phyloP scores from a whole-genome alignment of 2,888 invertebrate genomes.

The Chymomyza caudatula region DNA sequence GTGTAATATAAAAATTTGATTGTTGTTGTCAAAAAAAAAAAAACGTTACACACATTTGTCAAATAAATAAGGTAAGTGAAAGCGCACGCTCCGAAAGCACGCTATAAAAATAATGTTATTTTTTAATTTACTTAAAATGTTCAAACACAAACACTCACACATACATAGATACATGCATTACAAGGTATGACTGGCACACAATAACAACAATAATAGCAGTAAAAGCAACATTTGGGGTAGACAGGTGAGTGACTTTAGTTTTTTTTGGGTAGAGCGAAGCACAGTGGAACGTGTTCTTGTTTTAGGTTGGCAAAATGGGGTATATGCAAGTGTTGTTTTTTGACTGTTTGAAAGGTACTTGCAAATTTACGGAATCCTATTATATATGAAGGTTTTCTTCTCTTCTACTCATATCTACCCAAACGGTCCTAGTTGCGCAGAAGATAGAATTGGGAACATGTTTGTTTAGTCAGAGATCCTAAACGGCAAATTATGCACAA shows the following conservation, averaged over 20 bases:
- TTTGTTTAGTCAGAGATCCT: too few relatives aligned
- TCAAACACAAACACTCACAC: conserved; percentile 13
- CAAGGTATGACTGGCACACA: conserved; percentile 1
- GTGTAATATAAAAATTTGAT: neutral
- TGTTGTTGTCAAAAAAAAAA: conserved; percentile 14
- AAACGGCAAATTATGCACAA: too few relatives aligned
- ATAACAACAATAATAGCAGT: conserved; percentile 32
- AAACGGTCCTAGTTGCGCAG: too few relatives aligned
- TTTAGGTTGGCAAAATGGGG: too few relatives aligned
- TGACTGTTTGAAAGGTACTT: too few relatives aligned
- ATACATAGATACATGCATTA: neutral
- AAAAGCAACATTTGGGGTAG: neutral
- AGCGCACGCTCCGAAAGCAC: neutral
- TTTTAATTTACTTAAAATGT: conserved; percentile 69
- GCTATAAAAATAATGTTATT: conserved; percentile 51
- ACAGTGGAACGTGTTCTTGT: neutral
- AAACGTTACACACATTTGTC: conserved; percentile 2
- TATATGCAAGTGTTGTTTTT: too few relatives aligned
- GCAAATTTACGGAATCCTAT: too few relatives aligned
- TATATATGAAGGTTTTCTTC: too few relatives aligned
- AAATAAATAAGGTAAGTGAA: conserved; percentile 15
- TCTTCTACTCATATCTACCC: too few relatives aligned
- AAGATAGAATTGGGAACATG: too few relatives aligned
- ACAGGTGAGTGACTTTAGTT: neutral
- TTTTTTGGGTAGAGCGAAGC: neutral